These are phyloP conservation scores for Lottia gigantea DNA, from an alignment of 2,888 invertebrate species.

Conservation along the genomic window DNA sequence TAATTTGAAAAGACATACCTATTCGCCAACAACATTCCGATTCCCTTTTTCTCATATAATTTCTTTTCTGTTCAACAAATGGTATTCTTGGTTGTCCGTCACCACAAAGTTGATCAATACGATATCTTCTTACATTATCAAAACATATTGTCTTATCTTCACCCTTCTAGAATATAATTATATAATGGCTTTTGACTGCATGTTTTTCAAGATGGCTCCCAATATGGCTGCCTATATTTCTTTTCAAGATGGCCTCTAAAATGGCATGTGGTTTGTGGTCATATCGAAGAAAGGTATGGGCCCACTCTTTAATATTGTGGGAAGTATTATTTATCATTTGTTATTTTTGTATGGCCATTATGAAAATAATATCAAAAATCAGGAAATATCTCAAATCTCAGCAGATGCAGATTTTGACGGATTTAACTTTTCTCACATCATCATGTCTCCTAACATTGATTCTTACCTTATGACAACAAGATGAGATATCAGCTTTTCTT, in stretches of 20 bases:
- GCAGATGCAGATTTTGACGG: too few relatives aligned
- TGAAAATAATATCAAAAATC: too few relatives aligned
- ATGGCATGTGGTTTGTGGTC: too few relatives aligned
- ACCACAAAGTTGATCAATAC: constrained; percentile 50
- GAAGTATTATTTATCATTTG: too few relatives aligned
- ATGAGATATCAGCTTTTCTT: constrained; percentile 27
- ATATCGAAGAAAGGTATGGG: too few relatives aligned
- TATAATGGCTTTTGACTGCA: not conserved
- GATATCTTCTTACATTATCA: constrained; percentile 43
- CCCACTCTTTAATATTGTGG: too few relatives aligned
- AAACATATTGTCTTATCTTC: constrained; percentile 39
- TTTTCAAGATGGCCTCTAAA: too few relatives aligned
- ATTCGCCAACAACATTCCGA: constrained; percentile 49
- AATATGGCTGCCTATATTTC: not conserved
- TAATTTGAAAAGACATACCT: constrained; percentile 38
- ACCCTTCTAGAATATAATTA: constrained; percentile 20
- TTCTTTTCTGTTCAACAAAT: constrained; percentile 31
- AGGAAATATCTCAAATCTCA: too few relatives aligned
- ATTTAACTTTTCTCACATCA: too few relatives aligned
- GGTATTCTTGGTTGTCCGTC: constrained; percentile 47
- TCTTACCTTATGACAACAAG: constrained; percentile 38
- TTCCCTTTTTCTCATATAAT: constrained; percentile 41
- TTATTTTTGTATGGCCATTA: too few relatives aligned
- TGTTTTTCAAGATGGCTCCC: not conserved
- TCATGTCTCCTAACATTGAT: too few relatives aligned